Base-by-base conservation (phyloP, 2,797 vertebrate genomes). In the Micropoecilia bifurca region DNA sequence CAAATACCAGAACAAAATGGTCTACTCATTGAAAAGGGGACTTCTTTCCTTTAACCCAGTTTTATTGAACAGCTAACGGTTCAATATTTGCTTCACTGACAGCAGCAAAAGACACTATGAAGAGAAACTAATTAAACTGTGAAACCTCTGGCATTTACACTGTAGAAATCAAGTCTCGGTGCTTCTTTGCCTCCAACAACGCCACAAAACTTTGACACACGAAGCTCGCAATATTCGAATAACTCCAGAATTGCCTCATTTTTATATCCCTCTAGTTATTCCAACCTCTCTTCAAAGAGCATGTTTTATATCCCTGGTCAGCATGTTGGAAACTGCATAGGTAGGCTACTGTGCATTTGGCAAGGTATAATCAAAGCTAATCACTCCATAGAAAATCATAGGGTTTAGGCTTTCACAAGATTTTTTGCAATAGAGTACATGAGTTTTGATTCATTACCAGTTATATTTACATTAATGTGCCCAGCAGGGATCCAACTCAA, bases 231-330 rank as follows among this genome's bases (percentile, higher is more conserved):
- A 41, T 69, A 39, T 43, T 43, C 13, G 39, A 66, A 39, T 22
- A 68, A 68, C 36, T 39, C 18, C 1, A 63, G 16, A 36, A 63
- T 68, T 68, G 63, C 36, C 36, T 43, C 39, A 43, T 25, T 43
- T 69, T 69, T 43, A 25, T 43, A 13, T 43, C 66, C 22, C 66
- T 43, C 66, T 43, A 69, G 39, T 69, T 41, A 69, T 43, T 43
- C 5, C 39, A 43, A 43, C 39, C 12, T 69, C 39, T 69, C 74
- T 75, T 46, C 12, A 80, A 12, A 63, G 1, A 76, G 36, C 50
- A n/a, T 36, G 73, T 43, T 43, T 59, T 74, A 77, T 74, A 28
- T 6, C 73, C 14, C n/a, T n/a, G 39, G 66, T 69, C 63, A 69
- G 66, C 39, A 69, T n/a, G 25, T 69, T 69, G 22, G 39, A 69